Base-by-base conservation (phyloP, 2,113 vertebrate species). In the Symphodus melops region DNA sequence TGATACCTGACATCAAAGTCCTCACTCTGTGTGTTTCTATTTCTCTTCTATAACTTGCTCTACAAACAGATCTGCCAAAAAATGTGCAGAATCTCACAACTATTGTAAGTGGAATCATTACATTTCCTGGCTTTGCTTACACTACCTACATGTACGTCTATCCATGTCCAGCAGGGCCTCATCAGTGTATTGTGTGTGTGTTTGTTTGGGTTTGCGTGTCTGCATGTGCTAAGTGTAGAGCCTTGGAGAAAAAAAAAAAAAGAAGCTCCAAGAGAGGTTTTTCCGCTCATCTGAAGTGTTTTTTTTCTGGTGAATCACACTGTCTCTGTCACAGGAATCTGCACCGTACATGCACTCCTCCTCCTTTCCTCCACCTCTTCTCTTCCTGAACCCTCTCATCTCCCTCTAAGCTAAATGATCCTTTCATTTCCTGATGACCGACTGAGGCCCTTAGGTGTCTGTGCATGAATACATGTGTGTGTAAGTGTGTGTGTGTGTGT, bases 371-470 rank as follows among this genome's bases (percentile, higher is more conserved):
- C 72, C 64, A 72, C 68, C 75, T 81, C 82, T 75, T 14, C 60
- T 87, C 62, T 65, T 79, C 65, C 73, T 75, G 77, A 75, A 81
- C 82, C 85, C 79, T 85, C 84, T 84, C 85, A 86, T 89, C 89
- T 91, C 75, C 68, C 76, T 86, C 93, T 92, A 92, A 94, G 94
- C 95, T 95, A 96, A 97, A 95, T 95, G 95, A 97, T 97, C 94
- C 94, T 96, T 97, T 97, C 92, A 97, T 97, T 99, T 98, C 96
- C 96, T 97, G 91, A 94, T 94, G 92, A 93, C 91, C 91, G 89
- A 80, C 86, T 61, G 33, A 80, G 91, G 92, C 95, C 96, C 95
- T 94, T 86, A 93, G 95, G 94, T 96, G 94, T 93, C 92, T 85
- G 85, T 75, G 78, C 63, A 42, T 87, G 77, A 52, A 68, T 79